Percentiles rank a stretch among this genome's conserved stretches.
These are phyloP conservation scores for Centrocercus urophasianus DNA, from an alignment of 2,113 vertebrate genomes.

Conservation along the genomic window DNA sequence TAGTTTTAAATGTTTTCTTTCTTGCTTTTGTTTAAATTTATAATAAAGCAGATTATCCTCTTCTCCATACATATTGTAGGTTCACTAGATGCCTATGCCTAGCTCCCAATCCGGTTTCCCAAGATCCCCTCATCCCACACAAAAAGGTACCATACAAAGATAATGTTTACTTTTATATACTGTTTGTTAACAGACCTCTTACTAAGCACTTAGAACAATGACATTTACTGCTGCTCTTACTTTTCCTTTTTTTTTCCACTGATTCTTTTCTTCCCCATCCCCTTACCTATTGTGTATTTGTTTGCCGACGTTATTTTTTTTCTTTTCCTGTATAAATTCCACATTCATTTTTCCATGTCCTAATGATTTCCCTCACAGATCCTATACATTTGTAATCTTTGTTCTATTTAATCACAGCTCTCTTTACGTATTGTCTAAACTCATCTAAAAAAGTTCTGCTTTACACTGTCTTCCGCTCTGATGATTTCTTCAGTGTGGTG, in stretches of 20 bases:
- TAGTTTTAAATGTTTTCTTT: conserved; percentile 62
- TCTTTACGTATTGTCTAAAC: not conserved
- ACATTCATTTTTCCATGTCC: not conserved
- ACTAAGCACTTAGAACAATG: conserved; percentile 39
- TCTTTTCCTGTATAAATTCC: not conserved
- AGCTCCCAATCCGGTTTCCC: conserved; percentile 75
- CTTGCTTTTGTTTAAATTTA: conserved; percentile 68
- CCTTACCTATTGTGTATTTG: not conserved
- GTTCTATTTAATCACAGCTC: not conserved
- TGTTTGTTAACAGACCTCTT: conserved; percentile 63
- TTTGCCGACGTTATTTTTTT: not conserved
- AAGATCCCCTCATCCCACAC: conserved; percentile 76
- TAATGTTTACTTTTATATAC: conserved; percentile 70
- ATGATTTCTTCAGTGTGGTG: not conserved
- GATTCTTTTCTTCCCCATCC: not conserved
- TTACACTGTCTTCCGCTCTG: not conserved
- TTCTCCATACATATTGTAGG: conserved; percentile 74
- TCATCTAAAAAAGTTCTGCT: not conserved
- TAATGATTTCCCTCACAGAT: not conserved
- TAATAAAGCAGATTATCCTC: conserved; percentile 75
- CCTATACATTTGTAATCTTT: not conserved
- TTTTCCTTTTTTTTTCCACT: not conserved
- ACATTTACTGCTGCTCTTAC: not conserved
- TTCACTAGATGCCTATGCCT: conserved; percentile 77
- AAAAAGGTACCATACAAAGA: conserved; percentile 73